Evolutionary conservation across 2,888 invertebrate species (phyloP).

Genomic region (Xylota sylvarum): DNA sequence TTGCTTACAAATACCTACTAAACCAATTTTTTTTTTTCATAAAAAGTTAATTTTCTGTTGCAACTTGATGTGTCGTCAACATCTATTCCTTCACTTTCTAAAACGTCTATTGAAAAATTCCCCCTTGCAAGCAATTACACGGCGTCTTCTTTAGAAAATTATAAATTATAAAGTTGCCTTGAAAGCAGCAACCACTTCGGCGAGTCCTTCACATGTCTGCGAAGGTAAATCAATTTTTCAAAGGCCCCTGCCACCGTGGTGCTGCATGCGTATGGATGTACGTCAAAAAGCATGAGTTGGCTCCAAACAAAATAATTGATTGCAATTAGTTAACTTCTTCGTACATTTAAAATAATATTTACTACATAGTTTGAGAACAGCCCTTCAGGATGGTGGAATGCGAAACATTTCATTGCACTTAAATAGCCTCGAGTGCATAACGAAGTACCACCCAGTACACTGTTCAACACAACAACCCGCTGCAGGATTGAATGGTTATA

Average conservation of each 20-base stretch:
- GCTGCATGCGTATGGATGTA: conserved; percentile 24
- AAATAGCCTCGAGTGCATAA: conserved; percentile 71
- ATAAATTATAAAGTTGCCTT: conserved; percentile 35
- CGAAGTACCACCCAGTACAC: conserved; percentile 44
- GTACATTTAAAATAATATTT: conserved; percentile 68
- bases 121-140: conserved; percentile 36
- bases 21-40: background rate
- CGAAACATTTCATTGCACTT: conserved; percentile 52
- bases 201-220: conserved; percentile 42
- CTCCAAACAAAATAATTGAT: conserved; percentile 68
- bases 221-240: conserved; percentile 57
- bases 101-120: background rate
- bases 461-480: conserved; percentile 22
- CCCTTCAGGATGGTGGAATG: conserved; percentile 12
- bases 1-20: background rate
- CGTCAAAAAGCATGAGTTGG: conserved; percentile 23
- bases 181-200: conserved; percentile 47
- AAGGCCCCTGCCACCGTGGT: conserved; percentile 9
- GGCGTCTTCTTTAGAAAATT: conserved; percentile 30
- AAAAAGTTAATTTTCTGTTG: background rate
- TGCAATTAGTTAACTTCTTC: conserved; percentile 68
- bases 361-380: conserved; percentile 18
- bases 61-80: background rate
- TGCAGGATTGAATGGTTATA: conserved; percentile 20
- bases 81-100: background rate